Base-by-base conservation (phyloP, 2,113 vertebrate species). In the Zapus hudsonius region DNA sequence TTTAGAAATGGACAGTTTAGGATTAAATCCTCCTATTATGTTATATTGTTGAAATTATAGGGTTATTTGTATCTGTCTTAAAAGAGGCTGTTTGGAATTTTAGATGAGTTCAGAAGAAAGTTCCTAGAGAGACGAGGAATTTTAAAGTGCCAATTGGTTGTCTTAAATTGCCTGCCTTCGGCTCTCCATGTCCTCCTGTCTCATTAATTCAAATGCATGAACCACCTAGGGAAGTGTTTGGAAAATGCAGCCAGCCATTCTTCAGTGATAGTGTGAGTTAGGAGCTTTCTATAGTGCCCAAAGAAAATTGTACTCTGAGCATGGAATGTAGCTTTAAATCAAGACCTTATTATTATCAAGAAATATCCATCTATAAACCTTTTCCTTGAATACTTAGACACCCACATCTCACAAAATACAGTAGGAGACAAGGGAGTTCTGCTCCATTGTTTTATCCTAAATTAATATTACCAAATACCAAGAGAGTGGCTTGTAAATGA, bases 1-100 rank as follows among this genome's bases (percentile, higher is more conserved):
- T 92, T 87, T 47, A 91, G 84, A 95, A 87, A 82, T 84, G 47
- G 47, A 38, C 29, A 42, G 23, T 76, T 92, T 82, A 89, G 61
- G 36, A 92, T 66, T 64, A 81, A 84, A 89, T 91, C 61, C 52
- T 80, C 10, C 67, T 79, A 23, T 70, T 66, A 57, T 69, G 87
- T 82, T 52, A 23, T 38, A 55, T 79, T 76, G 44, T 74, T 81
- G 70, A 79, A 89, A 94, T 78, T 36, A 44, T 36, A 79, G 86
- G 57, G 47, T 84, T 84, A 86, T 94, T 93, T 89, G n/a, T 64
- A 31, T 81, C 84, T 79, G 22, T 59, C 25, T 44, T 74, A 40
- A n/a, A 89, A 40, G 36, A 87, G 20, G 17, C 33, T 38, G 19
- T 84, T 87, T 73, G 67, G 38, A 84, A 81, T 89, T 95, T 95